A percentile compares a stretch with the other conserved stretches of the same genome.
phyloP scores from a whole-genome alignment of 2,797 vertebrate genomes.

The Vultur gryphus region DNA sequence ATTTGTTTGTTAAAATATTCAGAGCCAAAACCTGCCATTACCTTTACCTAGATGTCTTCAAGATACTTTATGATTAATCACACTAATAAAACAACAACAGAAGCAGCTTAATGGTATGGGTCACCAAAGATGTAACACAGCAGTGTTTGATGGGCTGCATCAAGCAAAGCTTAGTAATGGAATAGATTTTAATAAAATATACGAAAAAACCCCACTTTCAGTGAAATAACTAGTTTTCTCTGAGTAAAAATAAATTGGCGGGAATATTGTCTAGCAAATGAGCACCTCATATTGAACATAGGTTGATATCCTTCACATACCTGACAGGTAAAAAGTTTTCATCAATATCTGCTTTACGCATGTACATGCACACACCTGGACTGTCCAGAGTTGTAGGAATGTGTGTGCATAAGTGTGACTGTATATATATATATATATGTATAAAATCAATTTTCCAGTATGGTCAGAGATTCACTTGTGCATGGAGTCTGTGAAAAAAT shows the following conservation, averaged over 20 bases:
- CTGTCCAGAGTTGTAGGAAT: background rate
- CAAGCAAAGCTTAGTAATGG: background rate
- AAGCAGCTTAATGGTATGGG: background rate
- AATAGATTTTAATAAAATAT: background rate
- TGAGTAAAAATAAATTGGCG: background rate
- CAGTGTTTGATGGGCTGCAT: background rate
- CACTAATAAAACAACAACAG: background rate
- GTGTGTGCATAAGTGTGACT: background rate
- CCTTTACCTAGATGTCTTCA: background rate
- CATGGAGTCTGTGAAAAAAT: background rate
- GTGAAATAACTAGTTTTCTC: background rate
- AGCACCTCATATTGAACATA: background rate
- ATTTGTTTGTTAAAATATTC: background rate
- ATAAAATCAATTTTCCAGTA: rapidly evolving
- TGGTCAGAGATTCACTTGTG: background rate
- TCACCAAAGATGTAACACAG: background rate
- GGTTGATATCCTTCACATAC: background rate
- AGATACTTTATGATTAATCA: background rate
- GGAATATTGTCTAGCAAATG: background rate
- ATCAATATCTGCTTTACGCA: background rate
- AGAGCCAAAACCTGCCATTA: background rate
- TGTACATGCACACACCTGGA: background rate
- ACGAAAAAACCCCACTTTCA: background rate
- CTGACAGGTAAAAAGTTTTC: background rate
- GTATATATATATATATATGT: background rate